Percentiles rank a stretch among this genome's conserved stretches.
Conservation (phyloP, 2,888 invertebrate genomes). For the Polyommatus iphigenia region DNA sequence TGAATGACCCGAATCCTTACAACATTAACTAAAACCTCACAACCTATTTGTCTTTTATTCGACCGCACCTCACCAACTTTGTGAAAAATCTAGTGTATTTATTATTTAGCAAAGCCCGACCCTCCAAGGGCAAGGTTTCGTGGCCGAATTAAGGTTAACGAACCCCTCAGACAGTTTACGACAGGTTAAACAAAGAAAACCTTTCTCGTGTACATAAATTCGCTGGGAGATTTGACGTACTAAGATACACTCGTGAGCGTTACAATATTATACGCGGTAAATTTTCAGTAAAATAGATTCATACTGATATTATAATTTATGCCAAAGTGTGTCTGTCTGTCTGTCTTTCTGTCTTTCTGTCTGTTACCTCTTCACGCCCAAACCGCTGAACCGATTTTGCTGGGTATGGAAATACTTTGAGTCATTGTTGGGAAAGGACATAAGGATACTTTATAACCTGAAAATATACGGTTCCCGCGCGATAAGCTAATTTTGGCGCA, state of each 20-base stretch:
- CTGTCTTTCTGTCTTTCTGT: no score
- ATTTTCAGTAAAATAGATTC: no score
- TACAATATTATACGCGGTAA: not conserved
- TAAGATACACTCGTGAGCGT: not conserved
- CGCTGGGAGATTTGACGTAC: not conserved
- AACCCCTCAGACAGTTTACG: constrained; percentile 5
- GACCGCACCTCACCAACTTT: not conserved
- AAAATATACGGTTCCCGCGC: no score
- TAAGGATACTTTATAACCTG: no score
- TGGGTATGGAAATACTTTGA: no score
- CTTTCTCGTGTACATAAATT: constrained; percentile 3
- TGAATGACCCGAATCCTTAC: not conserved
- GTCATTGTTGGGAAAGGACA: no score
- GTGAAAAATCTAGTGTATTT: not conserved
- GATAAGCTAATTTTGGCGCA: no score
- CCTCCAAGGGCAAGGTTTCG: not conserved
- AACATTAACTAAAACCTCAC: not conserved
- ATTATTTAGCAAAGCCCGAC: not conserved
- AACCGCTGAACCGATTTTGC: no score
- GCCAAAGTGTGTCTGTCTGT: no score
- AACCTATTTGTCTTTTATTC: not conserved
- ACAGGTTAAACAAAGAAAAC: constrained; percentile 16
- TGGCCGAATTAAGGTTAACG: not conserved
- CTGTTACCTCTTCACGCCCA: no score
- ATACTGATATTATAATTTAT: no score